These are phyloP conservation scores for Menidia menidia DNA, from an alignment of 2,797 vertebrate species.

Conservation along the genomic window DNA sequence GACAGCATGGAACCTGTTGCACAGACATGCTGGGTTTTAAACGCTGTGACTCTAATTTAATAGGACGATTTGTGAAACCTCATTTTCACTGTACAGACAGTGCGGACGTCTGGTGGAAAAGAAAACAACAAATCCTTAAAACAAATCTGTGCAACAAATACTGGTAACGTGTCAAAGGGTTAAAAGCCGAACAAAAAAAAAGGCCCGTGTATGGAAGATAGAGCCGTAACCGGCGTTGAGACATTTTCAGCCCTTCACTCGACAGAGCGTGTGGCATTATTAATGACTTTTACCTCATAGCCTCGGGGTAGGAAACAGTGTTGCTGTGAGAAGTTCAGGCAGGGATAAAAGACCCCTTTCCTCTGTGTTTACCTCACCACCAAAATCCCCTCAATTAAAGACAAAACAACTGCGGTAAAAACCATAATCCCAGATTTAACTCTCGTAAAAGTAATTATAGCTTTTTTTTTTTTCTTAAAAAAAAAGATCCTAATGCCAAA, in stretches of 20 bases:
- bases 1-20: conserved; percentile 60
- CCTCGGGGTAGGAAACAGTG: conserved; percentile 42
- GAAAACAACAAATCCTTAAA: conserved; percentile 34
- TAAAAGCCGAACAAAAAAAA: conserved; percentile 25
- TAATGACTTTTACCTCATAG: conserved; percentile 50
- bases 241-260: conserved; percentile 44
- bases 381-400: conserved; percentile 78
- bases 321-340: conserved; percentile 60
- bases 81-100: too few species aligned
- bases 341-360: conserved; percentile 58
- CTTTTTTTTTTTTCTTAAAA: conserved; percentile 65
- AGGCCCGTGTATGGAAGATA: conserved; percentile 31
- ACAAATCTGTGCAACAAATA: conserved; percentile 49
- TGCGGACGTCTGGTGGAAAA: conserved; percentile 25
- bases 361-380: conserved; percentile 71
- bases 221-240: conserved; percentile 22
- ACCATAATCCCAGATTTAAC: conserved; percentile 78
- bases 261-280: conserved; percentile 49
- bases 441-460: conserved; percentile 81
- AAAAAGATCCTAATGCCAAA: conserved; percentile 53
- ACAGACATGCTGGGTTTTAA: conserved; percentile 52
- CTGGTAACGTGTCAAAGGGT: conserved; percentile 36
- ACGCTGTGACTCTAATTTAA: conserved; percentile 39
- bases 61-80: conserved; percentile 64
- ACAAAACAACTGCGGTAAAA: conserved; percentile 72